Evolutionary conservation across 2,113 vertebrate species (phyloP).

Genomic region (Psittacara wagleri): DNA sequence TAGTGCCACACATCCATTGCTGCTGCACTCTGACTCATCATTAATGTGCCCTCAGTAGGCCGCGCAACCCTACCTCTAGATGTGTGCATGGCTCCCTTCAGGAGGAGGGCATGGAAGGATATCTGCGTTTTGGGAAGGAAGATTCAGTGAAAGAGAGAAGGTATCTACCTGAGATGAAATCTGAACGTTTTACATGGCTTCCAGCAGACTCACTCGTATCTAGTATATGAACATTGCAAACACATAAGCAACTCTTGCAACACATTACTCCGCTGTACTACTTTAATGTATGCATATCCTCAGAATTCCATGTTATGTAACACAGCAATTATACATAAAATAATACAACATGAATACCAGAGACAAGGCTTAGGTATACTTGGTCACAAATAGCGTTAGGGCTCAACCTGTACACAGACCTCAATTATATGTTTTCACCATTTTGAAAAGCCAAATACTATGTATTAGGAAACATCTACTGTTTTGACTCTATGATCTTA

Average conservation of each 20-base stretch:
- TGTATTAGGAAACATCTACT: not conserved
- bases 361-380: not conserved
- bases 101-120: not conserved
- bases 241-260: not conserved
- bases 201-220: not conserved
- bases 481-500: not conserved
- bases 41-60: not conserved
- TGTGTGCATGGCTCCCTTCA: not conserved
- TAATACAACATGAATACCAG: not conserved
- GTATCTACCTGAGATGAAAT: not conserved
- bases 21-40: not conserved
- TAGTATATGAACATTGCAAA: not conserved
- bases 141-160: not conserved
- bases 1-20: not conserved
- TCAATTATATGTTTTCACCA: not conserved
- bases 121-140: not conserved
- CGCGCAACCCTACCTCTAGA: fast-evolving
- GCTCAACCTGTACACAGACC: not conserved
- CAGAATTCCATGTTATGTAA: not conserved
- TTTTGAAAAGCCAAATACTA: not conserved
- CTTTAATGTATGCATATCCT: not conserved
- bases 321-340: not conserved
- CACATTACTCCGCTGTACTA: fast-evolving
- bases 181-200: not conserved
- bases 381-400: not conserved